Evolutionary conservation across 2,888 invertebrate genomes (phyloP), one percentile per base, ranked within the genome.

Genomic region (Tridacna crocea): DNA sequence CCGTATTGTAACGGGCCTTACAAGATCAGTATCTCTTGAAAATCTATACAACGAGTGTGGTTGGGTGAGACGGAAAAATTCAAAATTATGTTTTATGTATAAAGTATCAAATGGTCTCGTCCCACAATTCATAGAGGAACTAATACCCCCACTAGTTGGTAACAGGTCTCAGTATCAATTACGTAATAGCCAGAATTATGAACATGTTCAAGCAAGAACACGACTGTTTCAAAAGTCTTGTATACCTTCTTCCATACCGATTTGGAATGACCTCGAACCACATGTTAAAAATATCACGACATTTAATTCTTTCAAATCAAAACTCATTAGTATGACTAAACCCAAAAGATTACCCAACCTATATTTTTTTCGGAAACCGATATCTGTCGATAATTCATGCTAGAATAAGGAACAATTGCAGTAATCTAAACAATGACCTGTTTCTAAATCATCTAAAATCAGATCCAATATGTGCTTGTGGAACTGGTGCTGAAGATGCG

Each of bases 1-100:
- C 15, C 10, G 80, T 15, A 72, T 72, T 27, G 75, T 75, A 1
- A 75, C 75, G 0, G 80, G 80, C n/a, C 36, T 79, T 19, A 79
- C 79, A 13, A 46, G 61, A n/a, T 75, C 75, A 1, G 79, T 70
- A n/a, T 63, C 72, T 13, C 24, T 72, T 12, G 13, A 47, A 36
- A n/a, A 70, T 19, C 48, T 80, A 46, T 47, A 36, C 12, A 55
- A 22, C 19, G 80, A 80, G 55, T 46, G 47, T 26, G 76, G 66
- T 0, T 80, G 76, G 76, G 47, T 73, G 12, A 47, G 78, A 73
- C 13, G 66, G 11, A 66, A 79, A 74, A 36, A 47, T 15, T 72
- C 73, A 55, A 73, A 79, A 47, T 27, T 55, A 19, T 19, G 15
- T 55, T 55, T 55, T 19, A 55, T 55, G 55, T 55, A 55, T 19